These are phyloP conservation scores for Temnothorax unifasciatus DNA, from an alignment of 2,888 invertebrate genomes.

Conservation along the genomic window DNA sequence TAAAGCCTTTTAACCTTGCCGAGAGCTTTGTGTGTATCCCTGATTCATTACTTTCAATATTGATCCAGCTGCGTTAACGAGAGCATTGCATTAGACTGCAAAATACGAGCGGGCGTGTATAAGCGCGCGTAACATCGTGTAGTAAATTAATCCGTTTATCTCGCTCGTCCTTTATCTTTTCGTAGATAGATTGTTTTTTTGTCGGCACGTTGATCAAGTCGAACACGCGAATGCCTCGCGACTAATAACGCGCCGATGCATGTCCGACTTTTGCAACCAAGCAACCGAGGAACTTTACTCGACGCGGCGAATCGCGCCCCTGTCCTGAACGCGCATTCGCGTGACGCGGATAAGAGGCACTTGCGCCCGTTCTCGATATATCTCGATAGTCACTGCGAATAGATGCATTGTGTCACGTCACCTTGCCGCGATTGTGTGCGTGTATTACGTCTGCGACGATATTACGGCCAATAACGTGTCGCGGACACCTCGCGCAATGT, in stretches of 20 bases:
- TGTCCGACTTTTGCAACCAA: not conserved
- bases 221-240: not conserved
- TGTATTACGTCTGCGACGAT: slow-evolving; percentile 45
- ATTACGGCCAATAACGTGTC: slow-evolving; percentile 60
- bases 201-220: not conserved
- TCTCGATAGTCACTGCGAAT: slow-evolving; percentile 34
- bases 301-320: not conserved
- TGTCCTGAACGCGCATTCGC: not conserved
- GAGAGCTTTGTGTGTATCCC: not conserved
- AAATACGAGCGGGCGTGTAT: not conserved
- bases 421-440: slow-evolving; percentile 4
- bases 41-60: slow-evolving; percentile 25
- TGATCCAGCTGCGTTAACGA: slow-evolving; percentile 25
- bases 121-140: not conserved
- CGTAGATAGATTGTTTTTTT: not conserved
- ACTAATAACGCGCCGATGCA: slow-evolving; percentile 3
- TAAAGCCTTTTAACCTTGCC: slow-evolving; percentile 35
- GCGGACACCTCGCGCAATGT: slow-evolving; percentile 63
- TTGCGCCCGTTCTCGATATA: slow-evolving; percentile 37
- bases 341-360: slow-evolving; percentile 24
- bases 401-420: slow-evolving; percentile 50
- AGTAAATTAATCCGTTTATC: slow-evolving; percentile 21
- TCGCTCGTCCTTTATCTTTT: not conserved
- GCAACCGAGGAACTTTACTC: not conserved
- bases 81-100: slow-evolving; percentile 10